A percentile compares a stretch with the other conserved stretches of the same genome.
Conservation (phyloP, 2,888 invertebrate species). For the Lutraria lutraria region DNA sequence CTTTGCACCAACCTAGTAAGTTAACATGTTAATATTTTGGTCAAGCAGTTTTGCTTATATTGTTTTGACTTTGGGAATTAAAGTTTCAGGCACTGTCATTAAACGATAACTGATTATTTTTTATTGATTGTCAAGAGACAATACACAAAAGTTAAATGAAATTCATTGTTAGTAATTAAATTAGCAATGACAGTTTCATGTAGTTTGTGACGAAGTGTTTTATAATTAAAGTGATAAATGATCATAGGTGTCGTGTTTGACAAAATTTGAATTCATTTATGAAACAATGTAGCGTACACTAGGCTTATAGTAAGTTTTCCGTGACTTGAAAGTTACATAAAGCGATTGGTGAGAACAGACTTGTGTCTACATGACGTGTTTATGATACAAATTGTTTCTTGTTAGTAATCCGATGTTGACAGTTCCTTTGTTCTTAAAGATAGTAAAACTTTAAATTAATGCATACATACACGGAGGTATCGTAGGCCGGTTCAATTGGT, state of each 20-base stretch:
- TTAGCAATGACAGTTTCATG: background rate
- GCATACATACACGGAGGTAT: too few species aligned
- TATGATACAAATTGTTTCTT: too few species aligned
- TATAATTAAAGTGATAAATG: background rate
- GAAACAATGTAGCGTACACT: background rate
- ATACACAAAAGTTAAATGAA: background rate
- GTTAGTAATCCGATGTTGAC: too few species aligned
- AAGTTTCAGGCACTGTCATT: background rate
- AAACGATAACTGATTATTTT: background rate
- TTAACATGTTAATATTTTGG: too few species aligned
- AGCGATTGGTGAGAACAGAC: too few species aligned
- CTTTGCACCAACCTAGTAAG: too few species aligned
- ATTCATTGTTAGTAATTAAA: constrained; percentile 1
- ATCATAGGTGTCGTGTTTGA: constrained; percentile 12
- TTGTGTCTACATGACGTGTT: too few species aligned
- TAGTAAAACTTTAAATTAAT: too few species aligned
- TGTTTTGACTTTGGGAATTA: background rate
- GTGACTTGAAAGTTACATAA: too few species aligned
- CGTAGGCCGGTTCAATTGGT: too few species aligned
- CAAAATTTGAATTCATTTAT: background rate
- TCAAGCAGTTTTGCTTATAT: background rate
- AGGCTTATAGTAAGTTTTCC: too few species aligned
- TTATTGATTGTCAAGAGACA: background rate
- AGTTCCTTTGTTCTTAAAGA: too few species aligned
- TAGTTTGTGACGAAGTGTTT: background rate